These are phyloP conservation scores for Siderastrea siderea DNA, from an alignment of 92 coral and sea anemone genomes.

Conservation along the genomic window DNA sequence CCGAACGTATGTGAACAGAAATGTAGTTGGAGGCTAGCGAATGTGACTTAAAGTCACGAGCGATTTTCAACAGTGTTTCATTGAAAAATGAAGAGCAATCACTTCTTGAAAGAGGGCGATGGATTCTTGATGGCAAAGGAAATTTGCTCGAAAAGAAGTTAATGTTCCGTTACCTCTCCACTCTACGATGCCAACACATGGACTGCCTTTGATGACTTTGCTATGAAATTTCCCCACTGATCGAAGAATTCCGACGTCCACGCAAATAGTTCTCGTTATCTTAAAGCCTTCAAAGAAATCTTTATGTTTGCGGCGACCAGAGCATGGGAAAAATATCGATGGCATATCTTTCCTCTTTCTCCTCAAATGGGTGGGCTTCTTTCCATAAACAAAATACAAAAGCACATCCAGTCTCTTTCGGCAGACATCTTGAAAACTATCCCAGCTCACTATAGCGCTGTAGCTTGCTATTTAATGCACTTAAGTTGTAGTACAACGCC, in stretches of 20 bases:
- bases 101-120: not conserved
- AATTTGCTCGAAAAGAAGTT: not conserved
- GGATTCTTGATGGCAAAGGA: not conserved
- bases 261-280: not conserved
- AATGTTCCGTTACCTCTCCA: not conserved
- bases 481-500: not conserved
- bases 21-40: not conserved
- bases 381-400: not conserved
- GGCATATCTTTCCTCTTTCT: too few relatives aligned
- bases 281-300: not conserved
- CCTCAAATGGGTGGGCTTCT: not conserved
- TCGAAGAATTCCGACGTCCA: not conserved
- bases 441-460: constrained; percentile 3
- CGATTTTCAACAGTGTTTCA: not conserved
- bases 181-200: not conserved
- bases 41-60: not conserved
- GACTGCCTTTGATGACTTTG: not conserved
- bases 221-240: not conserved
- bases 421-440: not conserved
- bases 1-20: constrained; percentile 3
- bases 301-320: not conserved
- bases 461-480: not conserved
- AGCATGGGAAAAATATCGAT: not conserved
- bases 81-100: not conserved
- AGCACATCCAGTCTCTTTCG: not conserved